Conservation (phyloP, 2,113 vertebrate species). For the Pycnonotus jocosus region DNA sequence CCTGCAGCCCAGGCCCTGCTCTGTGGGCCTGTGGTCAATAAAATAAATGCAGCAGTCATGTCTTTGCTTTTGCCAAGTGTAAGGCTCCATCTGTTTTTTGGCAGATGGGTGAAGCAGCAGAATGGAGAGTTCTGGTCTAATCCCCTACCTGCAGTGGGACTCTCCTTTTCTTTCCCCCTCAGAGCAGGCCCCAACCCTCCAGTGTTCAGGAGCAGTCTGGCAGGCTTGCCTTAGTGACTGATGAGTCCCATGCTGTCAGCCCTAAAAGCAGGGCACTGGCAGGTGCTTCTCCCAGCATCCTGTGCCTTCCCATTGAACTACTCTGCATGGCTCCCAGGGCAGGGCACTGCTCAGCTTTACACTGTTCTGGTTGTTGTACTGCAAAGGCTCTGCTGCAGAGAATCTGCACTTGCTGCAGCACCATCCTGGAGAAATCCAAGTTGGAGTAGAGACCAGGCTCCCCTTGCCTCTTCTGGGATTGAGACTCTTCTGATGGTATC, state of each 20-base stretch:
- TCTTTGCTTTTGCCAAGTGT: background rate
- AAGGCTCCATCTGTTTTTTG: background rate
- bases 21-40: background rate
- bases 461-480: background rate
- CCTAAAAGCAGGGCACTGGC: background rate
- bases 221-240: background rate
- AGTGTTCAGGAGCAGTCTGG: background rate
- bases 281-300: background rate
- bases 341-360: background rate
- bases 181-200: background rate
- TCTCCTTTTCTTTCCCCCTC: background rate
- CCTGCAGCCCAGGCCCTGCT: background rate
- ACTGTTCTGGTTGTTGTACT: background rate
- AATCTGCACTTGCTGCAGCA: background rate
- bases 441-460: background rate
- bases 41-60: background rate
- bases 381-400: background rate
- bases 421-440: background rate
- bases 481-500: background rate
- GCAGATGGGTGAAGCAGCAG: background rate
- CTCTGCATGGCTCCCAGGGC: background rate
- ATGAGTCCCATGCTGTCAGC: background rate
- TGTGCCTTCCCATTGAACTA: rapidly evolving
- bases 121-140: background rate
- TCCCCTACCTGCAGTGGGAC: background rate